phyloP scores from a whole-genome alignment of 2,888 invertebrate genomes.

The Leucoma salicis region DNA sequence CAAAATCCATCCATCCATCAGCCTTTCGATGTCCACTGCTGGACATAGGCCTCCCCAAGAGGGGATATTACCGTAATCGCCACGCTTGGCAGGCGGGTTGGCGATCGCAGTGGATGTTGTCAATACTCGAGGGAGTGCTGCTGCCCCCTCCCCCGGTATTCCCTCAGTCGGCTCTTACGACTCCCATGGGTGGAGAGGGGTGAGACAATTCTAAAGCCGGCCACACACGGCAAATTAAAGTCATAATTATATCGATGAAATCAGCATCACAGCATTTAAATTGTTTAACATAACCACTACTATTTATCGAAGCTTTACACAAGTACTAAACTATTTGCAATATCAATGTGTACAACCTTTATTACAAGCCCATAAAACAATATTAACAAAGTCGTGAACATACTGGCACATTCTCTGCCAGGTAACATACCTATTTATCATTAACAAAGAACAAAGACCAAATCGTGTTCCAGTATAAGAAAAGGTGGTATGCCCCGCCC shows the following conservation, averaged over 20 bases:
- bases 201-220: too few species aligned
- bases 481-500: conserved; percentile 32
- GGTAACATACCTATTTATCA: conserved; percentile 24
- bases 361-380: conserved; percentile 6
- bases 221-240: too few species aligned
- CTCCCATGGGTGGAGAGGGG: too few species aligned
- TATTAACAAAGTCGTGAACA: conserved; percentile 35
- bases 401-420: conserved; percentile 25
- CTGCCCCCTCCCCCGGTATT: too few species aligned
- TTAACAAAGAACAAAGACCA: conserved; percentile 37
- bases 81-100: neutral
- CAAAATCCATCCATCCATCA: neutral
- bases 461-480: conserved; percentile 33
- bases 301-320: neutral
- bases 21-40: neutral
- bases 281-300: neutral
- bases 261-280: too few species aligned
- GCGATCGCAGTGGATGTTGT: neutral
- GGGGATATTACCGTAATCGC: neutral
- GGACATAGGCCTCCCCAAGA: neutral
- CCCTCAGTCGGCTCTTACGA: too few species aligned
- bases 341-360: conserved; percentile 19
- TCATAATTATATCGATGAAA: too few species aligned
- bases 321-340: conserved; percentile 7
- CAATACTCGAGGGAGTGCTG: neutral